A percentile compares a stretch with the other conserved stretches of the same genome.
Conservation (phyloP, 2,797 vertebrate genomes). For the Crocidura indochinensis region DNA sequence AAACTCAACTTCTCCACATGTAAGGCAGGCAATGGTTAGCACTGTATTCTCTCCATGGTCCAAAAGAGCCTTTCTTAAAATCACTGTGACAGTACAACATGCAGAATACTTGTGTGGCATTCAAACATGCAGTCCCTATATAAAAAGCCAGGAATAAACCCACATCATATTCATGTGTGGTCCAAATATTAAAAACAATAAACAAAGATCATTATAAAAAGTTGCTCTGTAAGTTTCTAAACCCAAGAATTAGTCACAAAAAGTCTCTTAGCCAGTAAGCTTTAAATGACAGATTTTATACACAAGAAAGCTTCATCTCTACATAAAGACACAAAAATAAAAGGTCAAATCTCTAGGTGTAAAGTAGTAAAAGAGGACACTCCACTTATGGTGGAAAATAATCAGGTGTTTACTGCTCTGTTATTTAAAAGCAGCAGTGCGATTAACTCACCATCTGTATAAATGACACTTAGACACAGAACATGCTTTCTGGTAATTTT, state of each 20-base stretch:
- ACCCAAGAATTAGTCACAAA: conserved; percentile 40
- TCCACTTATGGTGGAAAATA: not conserved
- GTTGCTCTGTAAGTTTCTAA: not conserved
- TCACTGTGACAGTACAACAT: no score
- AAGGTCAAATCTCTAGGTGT: not conserved
- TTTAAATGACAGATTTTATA: conserved; percentile 36
- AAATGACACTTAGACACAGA: not conserved
- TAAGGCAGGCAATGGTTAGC: no score
- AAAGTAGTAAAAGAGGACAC: not conserved
- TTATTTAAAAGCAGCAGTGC: conserved; percentile 4
- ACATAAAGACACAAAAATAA: conserved; percentile 9
- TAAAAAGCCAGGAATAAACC: no score
- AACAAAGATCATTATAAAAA: not conserved
- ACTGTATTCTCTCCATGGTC: no score
- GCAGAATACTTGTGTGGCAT: no score
- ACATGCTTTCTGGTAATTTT: conserved; percentile 34
- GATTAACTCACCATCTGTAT: conserved; percentile 7
- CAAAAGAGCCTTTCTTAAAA: no score
- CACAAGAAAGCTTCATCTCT: conserved; percentile 38
- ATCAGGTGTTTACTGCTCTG: not conserved
- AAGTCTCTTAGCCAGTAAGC: not conserved
- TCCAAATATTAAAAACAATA: not conserved
- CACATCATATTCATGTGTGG: no score
- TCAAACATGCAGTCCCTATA: no score
- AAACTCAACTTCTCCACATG: no score